Evolutionary conservation across 2,888 invertebrate genomes (phyloP).

Genomic region (Volucella inflata): DNA sequence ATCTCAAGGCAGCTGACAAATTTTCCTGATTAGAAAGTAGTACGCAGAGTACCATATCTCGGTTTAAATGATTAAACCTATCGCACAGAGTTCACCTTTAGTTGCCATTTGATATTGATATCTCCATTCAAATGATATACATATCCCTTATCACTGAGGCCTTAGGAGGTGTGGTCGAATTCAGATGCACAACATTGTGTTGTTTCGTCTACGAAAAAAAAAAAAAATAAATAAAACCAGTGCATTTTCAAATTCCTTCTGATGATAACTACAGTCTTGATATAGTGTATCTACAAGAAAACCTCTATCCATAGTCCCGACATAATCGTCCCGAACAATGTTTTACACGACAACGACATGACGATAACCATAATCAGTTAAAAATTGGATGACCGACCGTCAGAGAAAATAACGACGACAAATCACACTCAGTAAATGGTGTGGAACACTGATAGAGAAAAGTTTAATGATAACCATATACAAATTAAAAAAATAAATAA

Average conservation of each 20-base stretch:
- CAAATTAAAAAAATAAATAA: slow-evolving; percentile 46
- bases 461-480: slow-evolving; percentile 74
- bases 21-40: slow-evolving; percentile 50
- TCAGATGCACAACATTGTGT: slow-evolving; percentile 19
- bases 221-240: slow-evolving; percentile 16
- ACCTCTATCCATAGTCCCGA: slow-evolving; percentile 37
- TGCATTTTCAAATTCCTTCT: slow-evolving; percentile 20
- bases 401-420: slow-evolving; percentile 36
- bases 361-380: slow-evolving; percentile 60
- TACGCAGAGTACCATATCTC: not conserved
- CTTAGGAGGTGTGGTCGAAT: slow-evolving; percentile 50
- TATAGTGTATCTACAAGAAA: slow-evolving; percentile 20
- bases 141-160: slow-evolving; percentile 31
- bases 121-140: slow-evolving; percentile 56
- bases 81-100: slow-evolving; percentile 66
- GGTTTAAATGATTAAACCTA: slow-evolving; percentile 48
- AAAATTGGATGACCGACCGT: slow-evolving; percentile 32
- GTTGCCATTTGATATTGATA: slow-evolving; percentile 59
- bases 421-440: slow-evolving; percentile 27
- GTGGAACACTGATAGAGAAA: slow-evolving; percentile 68
- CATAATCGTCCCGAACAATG: slow-evolving; percentile 43
- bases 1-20: slow-evolving; percentile 21
- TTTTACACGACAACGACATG: slow-evolving; percentile 68
- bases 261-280: slow-evolving; percentile 45
- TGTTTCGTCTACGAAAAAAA: not conserved